These are phyloP conservation scores for Lontra canadensis DNA, from an alignment of 2,113 vertebrate genomes.

Conservation along the genomic window DNA sequence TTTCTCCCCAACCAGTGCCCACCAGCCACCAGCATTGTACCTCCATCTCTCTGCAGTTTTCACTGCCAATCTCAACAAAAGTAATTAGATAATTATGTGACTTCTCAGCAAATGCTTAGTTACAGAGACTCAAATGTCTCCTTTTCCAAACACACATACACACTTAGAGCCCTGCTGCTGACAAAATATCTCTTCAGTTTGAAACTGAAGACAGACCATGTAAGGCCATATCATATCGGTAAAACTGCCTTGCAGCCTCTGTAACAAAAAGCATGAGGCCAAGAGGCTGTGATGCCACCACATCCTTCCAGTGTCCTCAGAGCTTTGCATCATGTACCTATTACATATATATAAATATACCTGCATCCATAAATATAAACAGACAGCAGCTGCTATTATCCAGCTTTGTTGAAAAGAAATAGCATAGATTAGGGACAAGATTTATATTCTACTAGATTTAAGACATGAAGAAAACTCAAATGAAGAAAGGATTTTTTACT, in stretches of 20 bases:
- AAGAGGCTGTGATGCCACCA: neutral
- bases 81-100: constrained; percentile 16
- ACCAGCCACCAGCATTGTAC: neutral
- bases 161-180: neutral
- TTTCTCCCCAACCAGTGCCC: neutral
- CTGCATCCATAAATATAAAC: neutral
- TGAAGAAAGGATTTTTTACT: neutral
- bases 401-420: neutral
- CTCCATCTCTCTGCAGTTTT: neutral
- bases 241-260: neutral
- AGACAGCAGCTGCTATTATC: neutral
- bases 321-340: neutral
- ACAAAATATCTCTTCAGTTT: neutral
- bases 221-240: neutral
- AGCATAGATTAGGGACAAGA: neutral
- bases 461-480: constrained; percentile 42
- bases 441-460: neutral
- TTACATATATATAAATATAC: neutral
- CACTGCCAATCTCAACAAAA: constrained; percentile 20
- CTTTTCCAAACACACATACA: neutral
- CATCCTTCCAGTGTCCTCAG: neutral
- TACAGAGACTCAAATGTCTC: constrained; percentile 17
- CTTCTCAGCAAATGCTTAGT: neutral
- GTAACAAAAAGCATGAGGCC: neutral
- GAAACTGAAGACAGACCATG: constrained; percentile 41